Conservation (phyloP, 2,888 invertebrate genomes). For the Trachelus tabidus region DNA sequence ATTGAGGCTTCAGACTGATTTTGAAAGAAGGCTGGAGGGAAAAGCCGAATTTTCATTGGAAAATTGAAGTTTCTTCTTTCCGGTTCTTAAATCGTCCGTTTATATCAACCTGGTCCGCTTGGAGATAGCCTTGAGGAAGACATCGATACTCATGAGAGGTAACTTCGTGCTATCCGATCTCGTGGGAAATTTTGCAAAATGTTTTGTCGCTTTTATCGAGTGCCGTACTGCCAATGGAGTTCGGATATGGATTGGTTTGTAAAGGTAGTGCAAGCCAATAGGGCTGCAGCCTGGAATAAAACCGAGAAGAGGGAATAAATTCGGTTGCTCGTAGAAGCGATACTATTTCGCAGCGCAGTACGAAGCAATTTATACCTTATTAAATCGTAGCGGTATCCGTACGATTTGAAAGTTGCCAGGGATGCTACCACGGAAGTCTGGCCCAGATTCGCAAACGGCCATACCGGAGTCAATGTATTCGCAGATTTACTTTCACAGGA, state of each 20-base stretch:
- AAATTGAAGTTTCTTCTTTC: not conserved
- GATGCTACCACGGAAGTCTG: not conserved
- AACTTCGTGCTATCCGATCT: not conserved
- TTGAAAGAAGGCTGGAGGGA: not conserved
- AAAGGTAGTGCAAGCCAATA: not conserved
- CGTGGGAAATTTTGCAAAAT: not conserved
- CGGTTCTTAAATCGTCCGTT: not conserved
- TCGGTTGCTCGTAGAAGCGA: not conserved
- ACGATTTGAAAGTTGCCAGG: not conserved
- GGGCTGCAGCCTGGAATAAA: not conserved
- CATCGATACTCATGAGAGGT: not conserved
- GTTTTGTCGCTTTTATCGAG: not conserved
- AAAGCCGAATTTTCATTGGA: not conserved
- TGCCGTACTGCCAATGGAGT: not conserved
- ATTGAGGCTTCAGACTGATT: not conserved
- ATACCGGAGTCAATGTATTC: not conserved
- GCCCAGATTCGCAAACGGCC: not conserved
- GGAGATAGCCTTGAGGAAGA: not conserved
- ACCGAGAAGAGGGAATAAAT: not conserved
- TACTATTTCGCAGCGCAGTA: not conserved
- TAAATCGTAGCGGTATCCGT: not conserved
- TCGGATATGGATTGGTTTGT: not conserved
- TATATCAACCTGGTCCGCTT: not conserved
- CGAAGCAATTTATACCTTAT: not conserved
- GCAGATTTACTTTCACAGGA: not conserved